These are phyloP conservation scores for Lytechinus pictus DNA, from an alignment of 35 echinoderm and acorn worm species.

Conservation along the genomic window DNA sequence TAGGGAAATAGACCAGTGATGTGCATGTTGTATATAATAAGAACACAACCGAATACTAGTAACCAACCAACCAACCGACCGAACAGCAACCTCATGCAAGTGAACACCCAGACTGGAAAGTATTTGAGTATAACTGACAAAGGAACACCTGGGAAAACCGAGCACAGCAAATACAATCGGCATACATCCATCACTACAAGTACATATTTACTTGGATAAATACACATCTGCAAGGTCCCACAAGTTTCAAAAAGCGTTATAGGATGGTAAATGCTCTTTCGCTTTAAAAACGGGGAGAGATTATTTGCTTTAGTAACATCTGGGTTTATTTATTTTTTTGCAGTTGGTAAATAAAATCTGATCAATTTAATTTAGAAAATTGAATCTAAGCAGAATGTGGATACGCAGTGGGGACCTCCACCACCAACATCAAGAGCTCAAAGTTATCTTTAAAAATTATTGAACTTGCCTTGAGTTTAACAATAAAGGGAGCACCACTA, in stretches of 20 bases:
- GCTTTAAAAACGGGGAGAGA: neutral
- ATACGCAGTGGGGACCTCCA: neutral
- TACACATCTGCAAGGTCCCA: neutral
- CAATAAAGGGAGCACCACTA: neutral
- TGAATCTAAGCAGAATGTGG: neutral
- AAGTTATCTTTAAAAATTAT: neutral
- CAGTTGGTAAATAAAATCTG: neutral
- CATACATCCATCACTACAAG: neutral
- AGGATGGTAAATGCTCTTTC: neutral
- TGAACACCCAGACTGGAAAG: neutral
- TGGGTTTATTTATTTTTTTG: neutral
- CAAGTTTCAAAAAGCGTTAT: neutral
- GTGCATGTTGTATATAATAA: neutral
- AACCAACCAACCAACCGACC: neutral
- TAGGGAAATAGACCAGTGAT: neutral
- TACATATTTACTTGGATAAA: neutral
- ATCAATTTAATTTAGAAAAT: neutral
- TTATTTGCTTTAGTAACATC: neutral
- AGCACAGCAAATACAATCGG: neutral
- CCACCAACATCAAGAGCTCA: neutral
- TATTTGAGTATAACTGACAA: neutral
- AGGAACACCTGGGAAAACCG: slow-evolving; percentile 8
- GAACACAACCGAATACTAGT: neutral
- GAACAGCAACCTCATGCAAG: slow-evolving; percentile 9
- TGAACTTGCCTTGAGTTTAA: neutral